A percentile compares a stretch with the other conserved stretches of the same genome.
phyloP scores from a whole-genome alignment of 2,797 vertebrate species.

The Rhodeus uyekii region DNA sequence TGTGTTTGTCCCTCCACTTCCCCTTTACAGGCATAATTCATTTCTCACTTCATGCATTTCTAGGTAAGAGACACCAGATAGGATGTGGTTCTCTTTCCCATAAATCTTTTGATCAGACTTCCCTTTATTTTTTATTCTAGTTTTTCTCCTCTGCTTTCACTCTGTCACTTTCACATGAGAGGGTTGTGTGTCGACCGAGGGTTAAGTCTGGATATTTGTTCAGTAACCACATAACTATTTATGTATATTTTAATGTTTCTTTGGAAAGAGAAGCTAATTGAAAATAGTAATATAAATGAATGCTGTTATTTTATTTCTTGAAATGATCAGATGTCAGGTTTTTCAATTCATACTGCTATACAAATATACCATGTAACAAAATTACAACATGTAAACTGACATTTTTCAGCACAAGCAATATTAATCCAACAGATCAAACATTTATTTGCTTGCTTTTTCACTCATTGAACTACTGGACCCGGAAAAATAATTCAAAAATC shows the following conservation, averaged over 20 bases:
- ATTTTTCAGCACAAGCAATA: too few species aligned
- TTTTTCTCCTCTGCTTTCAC: not conserved
- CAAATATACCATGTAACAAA: too few species aligned
- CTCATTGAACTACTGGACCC: too few species aligned
- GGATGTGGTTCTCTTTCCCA: slow-evolving; percentile 54
- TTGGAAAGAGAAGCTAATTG: not conserved
- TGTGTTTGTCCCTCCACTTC: slow-evolving; percentile 65
- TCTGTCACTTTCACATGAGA: slow-evolving; percentile 32
- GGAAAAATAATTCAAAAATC: too few species aligned
- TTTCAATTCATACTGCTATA: too few species aligned
- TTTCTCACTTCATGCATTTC: slow-evolving; percentile 92
- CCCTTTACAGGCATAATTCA: slow-evolving; percentile 94
- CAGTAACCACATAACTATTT: not conserved
- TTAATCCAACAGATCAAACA: too few species aligned
- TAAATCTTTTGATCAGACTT: slow-evolving; percentile 53
- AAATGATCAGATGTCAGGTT: not conserved
- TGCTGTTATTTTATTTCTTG: not conserved
- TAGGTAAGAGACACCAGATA: slow-evolving; percentile 93
- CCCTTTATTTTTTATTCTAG: slow-evolving; percentile 51
- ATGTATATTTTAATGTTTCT: not conserved
- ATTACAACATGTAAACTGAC: too few species aligned
- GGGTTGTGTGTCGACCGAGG: not conserved
- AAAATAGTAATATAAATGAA: not conserved
- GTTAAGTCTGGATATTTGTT: not conserved
- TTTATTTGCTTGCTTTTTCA: too few species aligned